Evolutionary conservation across 2,113 vertebrate species (phyloP).

Genomic region (Arothron firmamentum): DNA sequence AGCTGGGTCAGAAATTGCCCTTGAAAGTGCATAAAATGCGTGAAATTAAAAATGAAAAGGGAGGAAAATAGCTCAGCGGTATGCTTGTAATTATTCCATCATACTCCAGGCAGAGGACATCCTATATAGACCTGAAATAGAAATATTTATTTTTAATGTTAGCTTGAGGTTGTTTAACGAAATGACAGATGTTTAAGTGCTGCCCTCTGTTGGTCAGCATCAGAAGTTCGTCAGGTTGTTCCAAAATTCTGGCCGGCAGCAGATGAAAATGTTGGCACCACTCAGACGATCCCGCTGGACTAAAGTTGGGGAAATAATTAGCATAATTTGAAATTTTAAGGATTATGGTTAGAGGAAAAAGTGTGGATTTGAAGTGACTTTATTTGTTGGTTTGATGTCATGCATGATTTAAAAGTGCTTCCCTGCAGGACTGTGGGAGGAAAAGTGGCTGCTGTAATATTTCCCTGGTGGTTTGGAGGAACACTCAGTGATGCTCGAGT

Average conservation of each 20-base stretch:
- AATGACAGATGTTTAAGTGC: conserved; percentile 16
- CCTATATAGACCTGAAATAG: conserved; percentile 18
- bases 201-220: conserved; percentile 23
- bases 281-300: no score
- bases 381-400: conserved; percentile 1
- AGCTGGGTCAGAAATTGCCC: conserved; percentile 52
- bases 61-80: conserved; percentile 19
- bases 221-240: no score
- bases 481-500: conserved; percentile 42
- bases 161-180: background rate
- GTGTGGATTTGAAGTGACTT: background rate
- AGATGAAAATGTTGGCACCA: no score
- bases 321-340: background rate
- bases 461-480: conserved; percentile 29
- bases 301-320: no score
- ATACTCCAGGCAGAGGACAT: conserved; percentile 11
- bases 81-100: conserved; percentile 29
- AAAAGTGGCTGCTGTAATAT: conserved; percentile 13
- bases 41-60: conserved; percentile 65
- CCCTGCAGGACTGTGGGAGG: background rate
- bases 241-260: no score
- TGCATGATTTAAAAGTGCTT: conserved; percentile 35
- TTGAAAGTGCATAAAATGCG: conserved; percentile 62
- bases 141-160: conserved; percentile 15
- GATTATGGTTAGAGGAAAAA: background rate